Percentiles rank a stretch among this genome's conserved stretches.
These are phyloP conservation scores for Taurulus bubalis DNA, from an alignment of 2,113 vertebrate species.

Conservation along the genomic window DNA sequence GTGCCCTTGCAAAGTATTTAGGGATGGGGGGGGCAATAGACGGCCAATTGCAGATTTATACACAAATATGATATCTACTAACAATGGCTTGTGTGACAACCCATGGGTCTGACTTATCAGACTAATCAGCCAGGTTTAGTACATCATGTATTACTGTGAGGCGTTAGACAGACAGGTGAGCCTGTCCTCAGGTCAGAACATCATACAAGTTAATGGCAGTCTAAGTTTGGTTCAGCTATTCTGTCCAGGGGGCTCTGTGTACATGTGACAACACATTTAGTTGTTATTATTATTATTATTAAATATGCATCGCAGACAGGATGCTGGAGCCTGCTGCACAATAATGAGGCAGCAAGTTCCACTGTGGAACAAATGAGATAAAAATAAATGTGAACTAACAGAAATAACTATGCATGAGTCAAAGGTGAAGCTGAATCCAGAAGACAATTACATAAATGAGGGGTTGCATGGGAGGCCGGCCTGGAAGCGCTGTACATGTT, in stretches of 20 bases:
- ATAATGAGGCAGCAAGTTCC: conserved; percentile 15
- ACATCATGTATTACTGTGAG: conserved; percentile 12
- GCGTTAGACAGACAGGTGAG: conserved; percentile 39
- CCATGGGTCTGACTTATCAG: not conserved
- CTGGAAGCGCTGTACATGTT: not conserved
- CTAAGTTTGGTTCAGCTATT: conserved; percentile 15
- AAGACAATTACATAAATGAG: conserved; percentile 4
- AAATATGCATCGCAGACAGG: conserved; percentile 30
- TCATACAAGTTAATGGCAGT: conserved; percentile 44
- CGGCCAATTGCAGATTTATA: not conserved
- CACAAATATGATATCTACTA: not conserved
- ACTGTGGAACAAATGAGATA: conserved; percentile 7
- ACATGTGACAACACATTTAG: conserved; percentile 24
- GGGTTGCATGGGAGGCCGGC: not conserved
- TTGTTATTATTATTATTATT: conserved; percentile 34
- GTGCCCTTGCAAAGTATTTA: not conserved
- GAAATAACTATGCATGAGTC: conserved; percentile 19
- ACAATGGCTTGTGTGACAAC: conserved; percentile 25
- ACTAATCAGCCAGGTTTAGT: not conserved
- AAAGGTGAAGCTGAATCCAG: conserved; percentile 25
- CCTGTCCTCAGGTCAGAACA: conserved; percentile 46
- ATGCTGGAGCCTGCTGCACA: conserved; percentile 18
- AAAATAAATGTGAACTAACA: conserved; percentile 10
- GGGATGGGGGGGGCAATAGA: not conserved
- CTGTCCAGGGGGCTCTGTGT: conserved; percentile 20